phyloP scores from a whole-genome alignment of 2,797 vertebrate genomes.

The Pseudomugil gertrudae region DNA sequence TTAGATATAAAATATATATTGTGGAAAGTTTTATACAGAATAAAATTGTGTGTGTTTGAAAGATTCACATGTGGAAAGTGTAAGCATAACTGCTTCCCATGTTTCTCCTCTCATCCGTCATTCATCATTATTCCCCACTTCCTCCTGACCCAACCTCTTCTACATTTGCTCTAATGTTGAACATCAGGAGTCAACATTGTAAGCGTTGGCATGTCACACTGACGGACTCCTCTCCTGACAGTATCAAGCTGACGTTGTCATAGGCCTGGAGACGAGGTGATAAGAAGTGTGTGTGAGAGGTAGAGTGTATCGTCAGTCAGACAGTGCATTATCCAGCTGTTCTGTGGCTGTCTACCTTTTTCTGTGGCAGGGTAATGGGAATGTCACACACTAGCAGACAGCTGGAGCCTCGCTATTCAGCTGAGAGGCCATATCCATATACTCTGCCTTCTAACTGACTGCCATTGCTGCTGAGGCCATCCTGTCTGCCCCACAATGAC shows the following conservation, averaged over 20 bases:
- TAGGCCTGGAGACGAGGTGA: conserved; percentile 66
- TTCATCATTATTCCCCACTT: conserved; percentile 40
- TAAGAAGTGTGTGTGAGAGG: conserved; percentile 60
- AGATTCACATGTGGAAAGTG: conserved; percentile 14
- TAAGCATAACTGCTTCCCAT: conserved; percentile 28
- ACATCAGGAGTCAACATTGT: conserved; percentile 52
- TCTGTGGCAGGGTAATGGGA: conserved; percentile 84
- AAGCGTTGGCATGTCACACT: conserved; percentile 58
- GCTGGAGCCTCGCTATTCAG: conserved; percentile 84
- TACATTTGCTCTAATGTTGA: conserved; percentile 52
- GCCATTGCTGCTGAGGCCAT: conserved; percentile 75
- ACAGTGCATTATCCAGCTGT: conserved; percentile 84
- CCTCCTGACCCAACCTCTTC: conserved; percentile 23
- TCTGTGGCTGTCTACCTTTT: conserved; percentile 84
- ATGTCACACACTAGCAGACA: conserved; percentile 83
- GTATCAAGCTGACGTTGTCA: conserved; percentile 72
- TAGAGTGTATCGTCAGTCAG: conserved; percentile 75
- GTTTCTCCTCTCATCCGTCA: conserved; percentile 55
- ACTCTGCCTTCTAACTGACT: conserved; percentile 84
- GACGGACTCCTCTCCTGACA: conserved; percentile 63
- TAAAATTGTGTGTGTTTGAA: conserved; percentile 7
- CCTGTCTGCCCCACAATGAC: conserved; percentile 86
- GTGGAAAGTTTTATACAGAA: conserved; percentile 1
- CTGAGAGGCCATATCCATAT: conserved; percentile 86
- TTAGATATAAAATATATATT: not conserved